These are phyloP conservation scores for Ochotona curzoniae DNA, from an alignment of 2,113 vertebrate species.

Conservation along the genomic window DNA sequence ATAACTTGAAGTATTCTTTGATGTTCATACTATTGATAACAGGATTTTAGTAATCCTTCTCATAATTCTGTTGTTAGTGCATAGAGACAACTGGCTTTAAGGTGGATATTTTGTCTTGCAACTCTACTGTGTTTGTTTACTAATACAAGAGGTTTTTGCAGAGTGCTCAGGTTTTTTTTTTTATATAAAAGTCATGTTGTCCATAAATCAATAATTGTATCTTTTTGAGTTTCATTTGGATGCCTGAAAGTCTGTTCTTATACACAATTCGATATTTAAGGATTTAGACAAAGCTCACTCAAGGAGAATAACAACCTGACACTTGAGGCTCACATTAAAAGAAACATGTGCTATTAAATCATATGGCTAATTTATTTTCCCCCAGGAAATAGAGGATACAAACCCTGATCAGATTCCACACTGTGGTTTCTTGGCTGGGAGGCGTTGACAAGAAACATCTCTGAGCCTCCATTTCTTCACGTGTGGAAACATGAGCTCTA, in stretches of 20 bases:
- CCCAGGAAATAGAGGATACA: neutral
- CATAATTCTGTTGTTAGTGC: neutral
- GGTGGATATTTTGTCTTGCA: neutral
- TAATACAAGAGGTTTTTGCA: neutral
- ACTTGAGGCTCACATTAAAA: conserved; percentile 46
- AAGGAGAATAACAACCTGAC: neutral
- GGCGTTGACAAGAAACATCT: neutral
- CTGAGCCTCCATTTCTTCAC: neutral
- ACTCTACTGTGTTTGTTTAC: neutral
- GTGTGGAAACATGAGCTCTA: neutral
- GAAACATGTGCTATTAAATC: neutral
- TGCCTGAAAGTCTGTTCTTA: conserved; percentile 71
- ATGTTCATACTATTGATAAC: neutral
- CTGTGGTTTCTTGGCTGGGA: neutral
- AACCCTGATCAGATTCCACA: neutral
- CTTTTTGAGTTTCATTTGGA: neutral
- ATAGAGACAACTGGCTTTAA: neutral
- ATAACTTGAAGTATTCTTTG: neutral
- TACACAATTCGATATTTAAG: conserved; percentile 37
- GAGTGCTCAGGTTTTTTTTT: neutral
- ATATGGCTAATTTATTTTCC: neutral
- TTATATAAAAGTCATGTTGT: neutral
- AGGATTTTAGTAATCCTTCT: neutral
- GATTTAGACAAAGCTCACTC: neutral
- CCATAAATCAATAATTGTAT: neutral